Evolutionary conservation across 2,797 vertebrate species (phyloP).

Genomic region (Betta splendens): DNA sequence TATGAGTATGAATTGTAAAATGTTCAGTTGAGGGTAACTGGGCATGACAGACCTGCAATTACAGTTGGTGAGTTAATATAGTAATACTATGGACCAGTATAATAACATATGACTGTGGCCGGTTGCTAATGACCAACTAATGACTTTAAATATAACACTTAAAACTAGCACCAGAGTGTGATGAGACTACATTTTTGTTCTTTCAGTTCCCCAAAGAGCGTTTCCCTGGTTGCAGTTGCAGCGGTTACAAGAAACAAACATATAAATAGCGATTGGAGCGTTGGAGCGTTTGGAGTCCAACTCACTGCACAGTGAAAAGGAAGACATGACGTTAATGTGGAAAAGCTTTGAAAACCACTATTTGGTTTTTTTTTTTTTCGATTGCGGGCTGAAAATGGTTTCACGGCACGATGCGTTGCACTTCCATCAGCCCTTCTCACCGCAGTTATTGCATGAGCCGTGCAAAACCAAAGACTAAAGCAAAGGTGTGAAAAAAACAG

Average conservation of each 20-base stretch:
- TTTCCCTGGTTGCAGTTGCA: slow-evolving; percentile 39
- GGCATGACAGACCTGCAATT: too few relatives aligned
- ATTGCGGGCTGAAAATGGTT: neutral
- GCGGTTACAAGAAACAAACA: neutral
- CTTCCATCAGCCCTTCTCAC: slow-evolving; percentile 4
- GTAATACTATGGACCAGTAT: too few relatives aligned
- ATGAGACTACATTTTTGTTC: neutral
- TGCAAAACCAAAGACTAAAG: slow-evolving; percentile 23
- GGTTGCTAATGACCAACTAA: too few relatives aligned
- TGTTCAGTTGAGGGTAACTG: too few relatives aligned
- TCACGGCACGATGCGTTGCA: neutral
- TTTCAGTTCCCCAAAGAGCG: slow-evolving; percentile 48
- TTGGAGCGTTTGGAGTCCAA: too few relatives aligned
- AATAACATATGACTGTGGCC: too few relatives aligned
- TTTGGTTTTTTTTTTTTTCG: neutral
- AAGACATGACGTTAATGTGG: neutral
- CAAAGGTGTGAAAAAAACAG: slow-evolving; percentile 73
- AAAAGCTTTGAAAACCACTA: neutral
- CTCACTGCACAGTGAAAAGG: too few relatives aligned
- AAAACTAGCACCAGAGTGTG: too few relatives aligned
- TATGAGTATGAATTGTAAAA: too few relatives aligned
- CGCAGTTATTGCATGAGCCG: slow-evolving; percentile 9
- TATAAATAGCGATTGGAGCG: too few relatives aligned
- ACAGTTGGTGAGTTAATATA: too few relatives aligned
- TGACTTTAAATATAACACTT: too few relatives aligned